Evolutionary conservation across 2,113 vertebrate genomes (phyloP), one percentile per base, ranked within the genome.

Genomic region (Corydoras sp.): DNA sequence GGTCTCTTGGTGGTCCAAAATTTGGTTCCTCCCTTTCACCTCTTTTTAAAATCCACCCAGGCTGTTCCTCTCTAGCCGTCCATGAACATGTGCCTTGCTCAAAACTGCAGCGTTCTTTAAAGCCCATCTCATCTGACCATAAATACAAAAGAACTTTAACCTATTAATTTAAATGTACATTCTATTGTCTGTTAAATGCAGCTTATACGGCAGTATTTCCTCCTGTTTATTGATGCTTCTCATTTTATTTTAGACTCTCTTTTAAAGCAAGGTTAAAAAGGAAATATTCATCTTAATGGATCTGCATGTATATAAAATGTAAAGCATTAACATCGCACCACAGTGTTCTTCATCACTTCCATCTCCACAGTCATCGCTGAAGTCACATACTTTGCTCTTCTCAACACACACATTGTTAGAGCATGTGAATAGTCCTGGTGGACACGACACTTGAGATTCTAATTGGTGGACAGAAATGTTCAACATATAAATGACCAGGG

Each of bases 361-460:
- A 77, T 89, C 89, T n/a, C 87, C 88, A 51, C 89, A 91, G 81
- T 91, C 87, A 73, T 91, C 87, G 0, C 72, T 89, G 85, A 86
- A 89, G 77, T 91, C 89, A 83, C 89, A 91, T 63, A 89, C 81
- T 71, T 30, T 82, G 76, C n/a, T 80, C 15, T 2, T 66, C 54
- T 84, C 80, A 58, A 91, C 83, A 77, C 89, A 91, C 65, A 81
- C 88, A 2, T 13, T 68, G 74, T 85, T 89, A 73, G 76, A 78
- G 74, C 89, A 91, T 11, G 2, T 75, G 60, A 90, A 91, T 73
- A 63, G 65, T 29, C 65, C 77, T 4, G 62, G 75, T 35, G 83
- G 81, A 83, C 89, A 91, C 9, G 3, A 24, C 2, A 78, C 77
- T 73, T 85, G 76, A 2, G 88, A 80, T 58, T 85, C 89, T 91